Evolutionary conservation across 2,888 invertebrate species (phyloP).

Genomic region (Gastrophysa polygoni): DNA sequence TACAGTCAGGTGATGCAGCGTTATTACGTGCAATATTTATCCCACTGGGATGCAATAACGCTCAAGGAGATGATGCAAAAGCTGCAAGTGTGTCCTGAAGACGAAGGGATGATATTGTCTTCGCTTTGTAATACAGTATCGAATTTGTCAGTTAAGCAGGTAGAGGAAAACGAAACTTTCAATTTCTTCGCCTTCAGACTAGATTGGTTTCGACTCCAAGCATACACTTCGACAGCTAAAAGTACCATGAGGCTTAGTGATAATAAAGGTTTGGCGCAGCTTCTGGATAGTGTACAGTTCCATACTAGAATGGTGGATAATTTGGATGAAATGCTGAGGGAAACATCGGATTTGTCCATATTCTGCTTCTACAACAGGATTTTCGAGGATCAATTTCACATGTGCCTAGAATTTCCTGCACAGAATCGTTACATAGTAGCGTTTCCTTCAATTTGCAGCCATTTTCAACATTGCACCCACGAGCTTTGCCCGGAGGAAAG

Average conservation of each 20-base stretch:
- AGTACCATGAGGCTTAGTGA: constrained; percentile 80
- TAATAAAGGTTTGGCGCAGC: constrained; percentile 84
- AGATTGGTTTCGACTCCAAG: constrained; percentile 98
- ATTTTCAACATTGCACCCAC: constrained; percentile 97
- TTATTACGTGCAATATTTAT: constrained; percentile 96
- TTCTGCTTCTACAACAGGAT: constrained; percentile 98
- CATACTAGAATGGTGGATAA: constrained; percentile 99
- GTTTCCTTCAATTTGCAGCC: constrained; percentile 96
- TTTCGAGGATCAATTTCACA: constrained; percentile 97
- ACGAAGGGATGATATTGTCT: constrained; percentile 92
- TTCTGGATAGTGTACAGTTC: constrained; percentile 94
- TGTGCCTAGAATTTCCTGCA: constrained; percentile 98
- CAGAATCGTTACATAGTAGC: constrained; percentile 98
- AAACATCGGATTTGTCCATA: constrained; percentile 96
- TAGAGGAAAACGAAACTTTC: constrained; percentile 94
- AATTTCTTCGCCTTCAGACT: constrained; percentile 91
- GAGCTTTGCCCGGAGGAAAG: constrained; percentile 98
- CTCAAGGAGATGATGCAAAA: constrained; percentile 85
- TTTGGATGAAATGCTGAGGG: constrained; percentile 94
- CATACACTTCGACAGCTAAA: constrained; percentile 87
- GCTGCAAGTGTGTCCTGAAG: constrained; percentile 86
- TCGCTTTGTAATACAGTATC: constrained; percentile 90
- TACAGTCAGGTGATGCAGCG: constrained; percentile 82
- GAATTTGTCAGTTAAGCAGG: constrained; percentile 88
- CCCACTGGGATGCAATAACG: constrained; percentile 94